These are phyloP conservation scores for Trachelipus rathkii DNA, from an alignment of 1,140 invertebrate genomes.

Conservation along the genomic window DNA sequence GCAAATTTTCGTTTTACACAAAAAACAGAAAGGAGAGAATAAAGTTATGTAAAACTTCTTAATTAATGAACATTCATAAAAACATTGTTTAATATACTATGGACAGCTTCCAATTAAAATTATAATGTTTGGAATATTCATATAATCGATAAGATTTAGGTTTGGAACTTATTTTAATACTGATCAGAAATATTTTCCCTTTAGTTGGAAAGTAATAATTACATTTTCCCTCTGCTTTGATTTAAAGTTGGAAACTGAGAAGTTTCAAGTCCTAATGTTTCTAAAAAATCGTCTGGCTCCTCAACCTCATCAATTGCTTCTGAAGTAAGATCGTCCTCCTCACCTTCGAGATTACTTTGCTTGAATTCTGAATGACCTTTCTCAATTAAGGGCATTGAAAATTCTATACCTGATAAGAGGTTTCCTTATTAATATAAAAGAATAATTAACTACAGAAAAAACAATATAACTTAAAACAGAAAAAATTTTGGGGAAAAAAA, in stretches of 20 bases:
- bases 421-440: not conserved
- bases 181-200: no score
- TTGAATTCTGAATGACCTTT: not conserved
- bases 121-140: no score
- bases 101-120: no score
- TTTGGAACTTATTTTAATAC: no score
- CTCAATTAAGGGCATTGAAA: conserved; percentile 32
- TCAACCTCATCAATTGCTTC: conserved; percentile 24
- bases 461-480: not conserved
- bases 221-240: conserved; percentile 33
- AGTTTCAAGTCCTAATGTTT: conserved; percentile 38
- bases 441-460: not conserved
- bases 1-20: no score
- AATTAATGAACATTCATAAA: no score
- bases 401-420: conserved; percentile 33
- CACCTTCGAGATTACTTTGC: conserved; percentile 10
- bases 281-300: conserved; percentile 40
- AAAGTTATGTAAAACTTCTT: no score
- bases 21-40: no score
- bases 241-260: conserved; percentile 41
- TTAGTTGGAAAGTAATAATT: not conserved
- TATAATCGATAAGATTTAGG: no score
- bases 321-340: not conserved
- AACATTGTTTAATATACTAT: no score
- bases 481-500: not conserved